Evolutionary conservation across 2,888 invertebrate genomes (phyloP), one percentile per base, ranked within the genome.

Genomic region (Dexiosoma caninum): DNA sequence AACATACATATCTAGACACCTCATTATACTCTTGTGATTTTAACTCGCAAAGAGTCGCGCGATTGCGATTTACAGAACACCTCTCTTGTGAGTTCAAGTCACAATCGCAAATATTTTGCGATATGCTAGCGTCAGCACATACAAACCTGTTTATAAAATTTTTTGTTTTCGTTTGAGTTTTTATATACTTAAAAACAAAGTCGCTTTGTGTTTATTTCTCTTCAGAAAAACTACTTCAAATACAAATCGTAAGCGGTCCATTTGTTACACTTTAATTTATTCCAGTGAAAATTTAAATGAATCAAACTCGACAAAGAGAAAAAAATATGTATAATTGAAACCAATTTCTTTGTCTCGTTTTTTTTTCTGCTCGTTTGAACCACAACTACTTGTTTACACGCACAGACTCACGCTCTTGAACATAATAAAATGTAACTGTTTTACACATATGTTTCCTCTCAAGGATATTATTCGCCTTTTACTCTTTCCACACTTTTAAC

Each of bases 311-410:
- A 46, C 46, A 55, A 32, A 67, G 55, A n/a, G n/a, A n/a, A n/a
- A n/a, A n/a, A n/a, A n/a, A n/a, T n/a, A n/a, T n/a, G n/a, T 9
- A 21, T 30, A 53, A 57, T 57, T 67, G 19, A 46, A 59, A 60
- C 16, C 49, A 49, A 60, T 51, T 71, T 59, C 14, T 70, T 59
- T 49, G 59, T 59, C 23, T 55, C 2, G n/a, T n/a, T n/a, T n/a
- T n/a, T n/a, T n/a, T n/a, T n/a, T n/a, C n/a, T n/a, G n/a, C 37
- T 23, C 23, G 23, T 60, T 60, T 27, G 7, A 30, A 10, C 10
- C 14, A 49, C 32, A 62, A 57, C 8, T 21, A n/a, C 32, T 35
- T n/a, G n/a, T n/a, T n/a, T n/a, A n/a, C n/a, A 67, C 42, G 8
- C 12, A 6, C 42, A 6, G 30, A 27, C 19, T 27, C 42, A 19